phyloP scores from a whole-genome alignment of 2,797 vertebrate genomes.

The Pseudomugil gertrudae region DNA sequence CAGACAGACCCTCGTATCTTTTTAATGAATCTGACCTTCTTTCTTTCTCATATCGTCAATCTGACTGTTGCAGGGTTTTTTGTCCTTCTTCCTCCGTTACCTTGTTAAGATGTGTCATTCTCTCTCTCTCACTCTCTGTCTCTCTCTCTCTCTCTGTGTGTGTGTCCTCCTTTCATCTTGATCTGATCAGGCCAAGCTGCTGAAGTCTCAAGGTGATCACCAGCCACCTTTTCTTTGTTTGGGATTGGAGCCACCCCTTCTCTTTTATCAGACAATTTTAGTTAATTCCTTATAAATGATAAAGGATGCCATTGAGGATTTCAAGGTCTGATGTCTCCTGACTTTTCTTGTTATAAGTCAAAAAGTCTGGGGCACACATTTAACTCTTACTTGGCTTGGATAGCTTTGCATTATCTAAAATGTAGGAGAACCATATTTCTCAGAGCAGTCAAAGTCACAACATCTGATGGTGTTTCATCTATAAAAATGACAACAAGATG shows the following conservation, averaged over 20 bases:
- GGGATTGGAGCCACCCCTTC: conserved; percentile 29
- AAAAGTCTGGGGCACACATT: conserved; percentile 36
- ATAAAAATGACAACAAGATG: background rate
- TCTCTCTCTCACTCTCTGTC: too few relatives aligned
- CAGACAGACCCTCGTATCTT: conserved; percentile 68
- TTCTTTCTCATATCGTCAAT: conserved; percentile 54
- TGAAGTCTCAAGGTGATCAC: conserved; percentile 67
- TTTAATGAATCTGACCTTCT: conserved; percentile 78
- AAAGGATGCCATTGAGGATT: conserved; percentile 25
- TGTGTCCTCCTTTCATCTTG: conserved; percentile 54
- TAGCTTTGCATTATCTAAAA: conserved; percentile 24
- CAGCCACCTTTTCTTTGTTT: conserved; percentile 34
- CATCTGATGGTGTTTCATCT: background rate
- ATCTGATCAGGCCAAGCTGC: conserved; percentile 47
- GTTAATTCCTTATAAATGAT: conserved; percentile 55
- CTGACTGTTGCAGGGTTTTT: conserved; percentile 36
- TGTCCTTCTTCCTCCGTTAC: conserved; percentile 53
- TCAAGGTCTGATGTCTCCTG: conserved; percentile 29
- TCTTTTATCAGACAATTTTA: conserved; percentile 51
- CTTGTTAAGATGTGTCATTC: conserved; percentile 65
- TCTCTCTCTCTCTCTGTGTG: conserved; percentile 23
- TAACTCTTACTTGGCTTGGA: conserved; percentile 28
- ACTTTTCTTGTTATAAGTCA: conserved; percentile 30
- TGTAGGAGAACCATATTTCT: conserved; percentile 23
- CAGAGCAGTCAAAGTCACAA: background rate